Conservation (phyloP, 2,888 invertebrate species). For the Invenusta paracnida region DNA sequence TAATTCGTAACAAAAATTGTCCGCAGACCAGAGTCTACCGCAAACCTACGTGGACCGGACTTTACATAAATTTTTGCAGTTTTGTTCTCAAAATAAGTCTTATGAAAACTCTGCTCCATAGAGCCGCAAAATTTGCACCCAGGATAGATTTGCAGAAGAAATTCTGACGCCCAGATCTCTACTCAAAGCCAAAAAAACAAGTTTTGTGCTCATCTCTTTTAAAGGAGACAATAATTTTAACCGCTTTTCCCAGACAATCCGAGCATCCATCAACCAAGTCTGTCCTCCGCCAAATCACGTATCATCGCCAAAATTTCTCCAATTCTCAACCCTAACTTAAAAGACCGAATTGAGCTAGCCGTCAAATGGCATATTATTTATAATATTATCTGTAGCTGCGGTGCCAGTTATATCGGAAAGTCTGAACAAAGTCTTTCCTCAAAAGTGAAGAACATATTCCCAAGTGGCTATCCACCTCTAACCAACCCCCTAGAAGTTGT, state of each 20-base stretch:
- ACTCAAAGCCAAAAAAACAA: neutral
- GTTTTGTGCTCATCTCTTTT: neutral
- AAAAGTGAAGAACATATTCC: neutral
- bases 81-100: neutral
- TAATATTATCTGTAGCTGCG: too few relatives aligned
- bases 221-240: neutral
- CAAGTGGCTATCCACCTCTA: neutral
- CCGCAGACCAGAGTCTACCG: neutral
- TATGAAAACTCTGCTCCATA: neutral
- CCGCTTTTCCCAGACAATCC: too few relatives aligned
- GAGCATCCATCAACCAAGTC: too few relatives aligned
- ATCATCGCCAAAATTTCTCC: neutral
- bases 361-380: too few relatives aligned
- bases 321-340: too few relatives aligned
- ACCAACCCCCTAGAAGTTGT: neutral
- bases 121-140: neutral
- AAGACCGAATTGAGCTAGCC: too few relatives aligned
- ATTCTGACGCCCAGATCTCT: neutral
- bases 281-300: neutral
- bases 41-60: neutral
- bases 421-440: neutral
- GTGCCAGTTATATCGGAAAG: neutral
- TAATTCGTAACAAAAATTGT: neutral
- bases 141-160: neutral
- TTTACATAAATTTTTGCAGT: too few relatives aligned